phyloP scores from a whole-genome alignment of 2,113 vertebrate species.

The Cephalopterus ornatus region DNA sequence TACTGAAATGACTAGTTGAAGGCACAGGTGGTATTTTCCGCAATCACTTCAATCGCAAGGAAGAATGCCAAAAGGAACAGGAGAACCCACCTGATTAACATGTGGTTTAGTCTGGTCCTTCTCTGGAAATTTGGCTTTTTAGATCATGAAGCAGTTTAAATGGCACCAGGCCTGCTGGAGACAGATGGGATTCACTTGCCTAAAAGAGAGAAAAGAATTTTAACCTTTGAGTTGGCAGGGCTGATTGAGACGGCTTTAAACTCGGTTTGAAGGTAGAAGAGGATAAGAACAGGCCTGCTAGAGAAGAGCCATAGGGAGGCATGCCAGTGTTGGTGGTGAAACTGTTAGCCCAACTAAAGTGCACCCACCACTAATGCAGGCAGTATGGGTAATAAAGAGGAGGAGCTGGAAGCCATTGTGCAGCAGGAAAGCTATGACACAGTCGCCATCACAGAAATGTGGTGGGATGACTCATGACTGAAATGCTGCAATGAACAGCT shows the following conservation, averaged over 20 bases:
- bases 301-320: neutral
- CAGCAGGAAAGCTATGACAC: neutral
- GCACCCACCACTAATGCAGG: neutral
- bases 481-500: neutral
- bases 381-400: neutral
- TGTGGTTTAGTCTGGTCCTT: too few species aligned
- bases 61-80: neutral
- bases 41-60: neutral
- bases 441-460: accelerated
- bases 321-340: neutral
- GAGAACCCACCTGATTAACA: neutral
- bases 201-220: neutral
- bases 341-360: neutral
- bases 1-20: neutral
- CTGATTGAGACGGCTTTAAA: neutral
- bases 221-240: neutral
- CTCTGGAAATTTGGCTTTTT: neutral
- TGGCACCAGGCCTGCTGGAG: accelerated
- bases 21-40: neutral
- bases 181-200: neutral
- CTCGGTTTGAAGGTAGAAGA: neutral
- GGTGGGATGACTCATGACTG: neutral
- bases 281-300: neutral
- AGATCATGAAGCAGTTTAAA: neutral
- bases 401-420: neutral